Conservation (phyloP, 2,113 vertebrate genomes). For the Eptesicus fuscus region DNA sequence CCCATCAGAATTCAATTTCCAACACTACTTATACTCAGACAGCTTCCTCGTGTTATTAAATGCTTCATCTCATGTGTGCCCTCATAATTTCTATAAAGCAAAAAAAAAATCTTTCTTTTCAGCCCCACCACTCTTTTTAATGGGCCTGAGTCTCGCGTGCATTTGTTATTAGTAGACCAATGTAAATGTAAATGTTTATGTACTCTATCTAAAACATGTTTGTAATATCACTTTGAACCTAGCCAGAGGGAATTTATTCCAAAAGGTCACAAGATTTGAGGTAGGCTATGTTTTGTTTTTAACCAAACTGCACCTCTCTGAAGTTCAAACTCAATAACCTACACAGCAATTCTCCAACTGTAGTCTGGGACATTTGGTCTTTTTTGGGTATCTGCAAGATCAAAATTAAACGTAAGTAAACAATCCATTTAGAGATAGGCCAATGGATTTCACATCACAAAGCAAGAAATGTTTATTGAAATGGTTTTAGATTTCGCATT, state of each 20-base stretch:
- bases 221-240: not conserved
- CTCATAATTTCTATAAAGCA: not conserved
- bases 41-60: not conserved
- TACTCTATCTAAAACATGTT: not conserved
- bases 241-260: not conserved
- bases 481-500: not conserved
- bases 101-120: not conserved
- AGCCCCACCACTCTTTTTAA: not conserved
- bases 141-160: not conserved
- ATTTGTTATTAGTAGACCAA: not conserved
- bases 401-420: not conserved
- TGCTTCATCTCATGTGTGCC: not conserved
- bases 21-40: not conserved
- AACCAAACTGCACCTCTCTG: not conserved
- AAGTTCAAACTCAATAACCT: not conserved
- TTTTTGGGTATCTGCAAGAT: not conserved
- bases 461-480: not conserved
- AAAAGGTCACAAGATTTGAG: not conserved
- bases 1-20: not conserved
- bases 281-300: not conserved
- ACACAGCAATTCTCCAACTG: not conserved
- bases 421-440: not conserved
- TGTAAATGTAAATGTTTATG: not conserved
- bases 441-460: not conserved
- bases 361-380: not conserved